A percentile compares a stretch with the other conserved stretches of the same genome.
phyloP scores from a whole-genome alignment of 1,140 invertebrate species.

The Diorhabda carinulata region DNA sequence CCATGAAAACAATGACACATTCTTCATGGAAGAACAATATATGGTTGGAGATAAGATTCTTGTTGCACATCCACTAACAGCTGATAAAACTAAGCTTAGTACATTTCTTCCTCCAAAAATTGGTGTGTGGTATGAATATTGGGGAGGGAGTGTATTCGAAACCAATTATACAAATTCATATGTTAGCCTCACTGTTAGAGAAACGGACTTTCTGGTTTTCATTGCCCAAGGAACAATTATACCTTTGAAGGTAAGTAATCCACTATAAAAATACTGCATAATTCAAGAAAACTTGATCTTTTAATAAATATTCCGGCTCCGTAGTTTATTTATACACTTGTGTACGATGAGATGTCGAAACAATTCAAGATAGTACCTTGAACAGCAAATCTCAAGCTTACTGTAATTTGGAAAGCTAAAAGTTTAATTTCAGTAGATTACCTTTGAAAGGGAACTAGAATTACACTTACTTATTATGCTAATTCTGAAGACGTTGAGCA shows the following conservation, averaged over 20 bases:
- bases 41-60: constrained; percentile 43
- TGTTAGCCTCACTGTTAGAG: constrained; percentile 34
- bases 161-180: constrained; percentile 21
- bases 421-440: no score
- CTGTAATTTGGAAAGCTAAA: neutral
- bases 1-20: constrained; percentile 34
- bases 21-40: constrained; percentile 41
- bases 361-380: no score
- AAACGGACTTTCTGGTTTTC: constrained; percentile 42
- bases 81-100: constrained; percentile 24
- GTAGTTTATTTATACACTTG: no score
- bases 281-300: constrained; percentile 2
- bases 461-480: no score
- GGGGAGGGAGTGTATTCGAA: constrained; percentile 39
- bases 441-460: no score
- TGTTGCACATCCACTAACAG: constrained; percentile 39
- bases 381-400: neutral
- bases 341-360: no score
- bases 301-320: neutral
- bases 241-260: constrained; percentile 29
- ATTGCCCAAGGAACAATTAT: constrained; percentile 42
- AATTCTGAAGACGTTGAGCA: no score
- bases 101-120: constrained; percentile 39
- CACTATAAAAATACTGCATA: neutral
- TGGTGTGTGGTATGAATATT: constrained; percentile 44